These are phyloP conservation scores for Herminia tarsipennalis DNA, from an alignment of 2,888 invertebrate genomes.

Conservation along the genomic window DNA sequence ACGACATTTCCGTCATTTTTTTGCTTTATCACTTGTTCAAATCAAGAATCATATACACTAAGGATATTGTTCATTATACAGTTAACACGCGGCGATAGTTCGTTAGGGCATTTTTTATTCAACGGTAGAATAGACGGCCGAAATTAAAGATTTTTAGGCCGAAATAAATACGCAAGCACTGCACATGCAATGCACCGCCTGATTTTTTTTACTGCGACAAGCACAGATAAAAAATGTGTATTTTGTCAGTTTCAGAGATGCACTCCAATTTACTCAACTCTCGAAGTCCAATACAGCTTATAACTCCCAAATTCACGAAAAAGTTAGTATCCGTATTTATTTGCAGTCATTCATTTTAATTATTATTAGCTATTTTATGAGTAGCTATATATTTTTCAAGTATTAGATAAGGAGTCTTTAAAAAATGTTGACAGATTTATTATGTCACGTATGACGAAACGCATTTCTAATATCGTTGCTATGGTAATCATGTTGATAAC, in stretches of 20 bases:
- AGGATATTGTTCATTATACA: constrained; percentile 62
- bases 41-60: constrained; percentile 48
- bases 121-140: constrained; percentile 26
- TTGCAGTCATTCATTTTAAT: neutral
- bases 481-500: constrained; percentile 70
- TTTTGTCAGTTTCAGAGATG: constrained; percentile 34
- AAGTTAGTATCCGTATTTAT: constrained; percentile 7
- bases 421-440: neutral
- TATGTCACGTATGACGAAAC: constrained; percentile 23
- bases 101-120: constrained; percentile 39
- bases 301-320: constrained; percentile 11
- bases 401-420: neutral
- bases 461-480: constrained; percentile 55
- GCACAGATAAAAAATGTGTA: constrained; percentile 35
- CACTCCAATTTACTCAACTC: constrained; percentile 15
- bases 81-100: constrained; percentile 27
- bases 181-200: constrained; percentile 46
- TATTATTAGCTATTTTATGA: neutral
- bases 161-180: constrained; percentile 43
- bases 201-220: constrained; percentile 39
- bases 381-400: neutral
- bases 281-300: constrained; percentile 12
- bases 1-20: constrained; percentile 81
- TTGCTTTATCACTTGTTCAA: constrained; percentile 55
- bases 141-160: constrained; percentile 33